Percentiles rank a stretch among this genome's conserved stretches.
phyloP scores from a whole-genome alignment of 1,140 invertebrate species.

The Tetramorium simillimum region DNA sequence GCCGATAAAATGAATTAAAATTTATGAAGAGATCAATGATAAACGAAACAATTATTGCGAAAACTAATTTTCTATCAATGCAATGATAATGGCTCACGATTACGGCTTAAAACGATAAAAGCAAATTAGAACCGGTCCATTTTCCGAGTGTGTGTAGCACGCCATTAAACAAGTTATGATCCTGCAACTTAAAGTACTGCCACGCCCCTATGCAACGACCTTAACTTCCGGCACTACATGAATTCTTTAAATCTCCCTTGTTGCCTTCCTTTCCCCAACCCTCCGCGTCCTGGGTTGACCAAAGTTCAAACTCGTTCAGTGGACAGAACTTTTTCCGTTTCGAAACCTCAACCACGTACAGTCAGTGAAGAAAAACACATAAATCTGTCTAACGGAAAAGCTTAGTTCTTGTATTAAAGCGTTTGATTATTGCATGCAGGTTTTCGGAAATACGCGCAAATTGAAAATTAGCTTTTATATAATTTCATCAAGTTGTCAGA shows the following conservation, averaged over 20 bases:
- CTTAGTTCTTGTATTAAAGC: neutral
- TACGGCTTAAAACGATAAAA: conserved; percentile 9
- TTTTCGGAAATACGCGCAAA: neutral
- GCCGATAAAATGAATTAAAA: neutral
- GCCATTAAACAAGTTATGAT: conserved; percentile 64
- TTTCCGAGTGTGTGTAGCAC: conserved; percentile 26
- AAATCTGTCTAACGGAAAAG: conserved; percentile 8
- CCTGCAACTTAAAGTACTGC: conserved; percentile 74
- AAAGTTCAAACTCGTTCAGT: conserved; percentile 64
- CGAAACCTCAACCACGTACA: conserved; percentile 58
- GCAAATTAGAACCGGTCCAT: conserved; percentile 31
- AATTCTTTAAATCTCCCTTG: conserved; percentile 64
- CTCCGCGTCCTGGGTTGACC: conserved; percentile 70
- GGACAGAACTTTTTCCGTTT: conserved; percentile 79
- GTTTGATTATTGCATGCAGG: conserved; percentile 25
- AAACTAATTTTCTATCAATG: conserved; percentile 4
- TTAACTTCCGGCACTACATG: conserved; percentile 76
- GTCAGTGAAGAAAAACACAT: conserved; percentile 42
- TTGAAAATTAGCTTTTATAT: conserved; percentile 27
- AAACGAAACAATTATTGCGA: neutral
- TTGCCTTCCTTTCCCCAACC: conserved; percentile 50
- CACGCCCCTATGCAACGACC: conserved; percentile 76
- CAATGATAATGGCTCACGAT: neutral
- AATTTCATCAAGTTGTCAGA: conserved; percentile 34
- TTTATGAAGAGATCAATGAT: neutral